Percentiles rank a stretch among this genome's conserved stretches.
Conservation (phyloP, 1,140 invertebrate species). For the Hylyphantes graminicola region DNA sequence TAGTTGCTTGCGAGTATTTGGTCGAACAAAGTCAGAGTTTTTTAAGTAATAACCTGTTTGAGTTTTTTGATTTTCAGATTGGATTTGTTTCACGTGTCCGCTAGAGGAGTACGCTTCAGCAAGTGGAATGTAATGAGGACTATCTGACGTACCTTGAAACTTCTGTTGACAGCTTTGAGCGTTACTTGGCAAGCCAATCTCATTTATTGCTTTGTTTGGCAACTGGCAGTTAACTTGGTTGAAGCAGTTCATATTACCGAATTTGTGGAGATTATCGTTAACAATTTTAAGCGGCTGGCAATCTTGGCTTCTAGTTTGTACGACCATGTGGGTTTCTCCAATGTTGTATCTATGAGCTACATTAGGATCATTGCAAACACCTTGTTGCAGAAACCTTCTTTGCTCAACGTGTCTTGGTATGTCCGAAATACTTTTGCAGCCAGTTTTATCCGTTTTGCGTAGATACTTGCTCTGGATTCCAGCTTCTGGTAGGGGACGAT, state of each 20-base stretch:
- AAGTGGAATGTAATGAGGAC: conserved; percentile 49
- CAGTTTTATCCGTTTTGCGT: background rate
- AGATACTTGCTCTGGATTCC: background rate
- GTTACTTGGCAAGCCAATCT: conserved; percentile 27
- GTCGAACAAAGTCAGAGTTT: background rate
- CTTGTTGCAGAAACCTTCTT: background rate
- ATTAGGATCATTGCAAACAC: background rate
- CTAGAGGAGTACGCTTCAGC: conserved; percentile 15
- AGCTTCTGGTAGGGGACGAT: background rate
- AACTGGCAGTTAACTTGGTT: background rate
- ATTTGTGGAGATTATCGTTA: background rate
- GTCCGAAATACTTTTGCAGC: background rate
- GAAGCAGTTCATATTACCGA: background rate
- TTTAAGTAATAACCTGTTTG: background rate
- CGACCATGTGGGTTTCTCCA: background rate
- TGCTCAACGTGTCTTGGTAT: background rate
- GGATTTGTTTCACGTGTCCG: background rate
- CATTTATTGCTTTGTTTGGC: conserved; percentile 51
- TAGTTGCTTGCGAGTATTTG: background rate
- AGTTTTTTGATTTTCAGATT: background rate
- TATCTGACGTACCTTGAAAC: conserved; percentile 16
- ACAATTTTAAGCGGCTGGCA: too few species aligned
- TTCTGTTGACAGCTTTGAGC: background rate
- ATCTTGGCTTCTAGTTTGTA: background rate
- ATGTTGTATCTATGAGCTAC: conserved; percentile 10